Percentiles rank a stretch among this genome's conserved stretches.
Conservation (phyloP, 1,140 invertebrate genomes). For the Drosophila lini region DNA sequence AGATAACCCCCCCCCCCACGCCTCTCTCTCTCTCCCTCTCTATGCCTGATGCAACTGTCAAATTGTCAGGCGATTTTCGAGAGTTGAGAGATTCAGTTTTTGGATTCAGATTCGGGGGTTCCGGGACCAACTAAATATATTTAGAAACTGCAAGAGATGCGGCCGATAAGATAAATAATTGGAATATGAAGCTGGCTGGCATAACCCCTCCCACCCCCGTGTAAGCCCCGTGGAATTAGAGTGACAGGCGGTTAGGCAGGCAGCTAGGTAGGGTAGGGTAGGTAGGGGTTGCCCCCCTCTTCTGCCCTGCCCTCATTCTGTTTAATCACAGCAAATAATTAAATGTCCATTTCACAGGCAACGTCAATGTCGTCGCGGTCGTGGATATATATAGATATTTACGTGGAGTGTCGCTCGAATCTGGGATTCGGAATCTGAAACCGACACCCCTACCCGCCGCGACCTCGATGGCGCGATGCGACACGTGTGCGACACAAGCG, state of each 20-base stretch:
- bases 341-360: constrained; percentile 83
- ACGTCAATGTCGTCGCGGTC: constrained; percentile 48
- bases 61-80: constrained; percentile 27
- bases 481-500: constrained; percentile 84
- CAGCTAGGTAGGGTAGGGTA: not conserved
- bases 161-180: constrained; percentile 79
- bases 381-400: constrained; percentile 1
- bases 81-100: constrained; percentile 26
- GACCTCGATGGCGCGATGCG: constrained; percentile 44
- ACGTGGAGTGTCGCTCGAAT: constrained; percentile 22
- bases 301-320: constrained; percentile 45
- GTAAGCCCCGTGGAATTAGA: constrained; percentile 13
- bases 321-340: constrained; percentile 83
- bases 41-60: constrained; percentile 72
- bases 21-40: not conserved
- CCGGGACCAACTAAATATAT: constrained; percentile 14
- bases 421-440: constrained; percentile 45
- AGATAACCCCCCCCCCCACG: constrained; percentile 21
- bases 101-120: not conserved
- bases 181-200: constrained; percentile 72
- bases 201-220: not conserved
- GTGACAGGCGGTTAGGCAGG: constrained; percentile 9
- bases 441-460: constrained; percentile 15
- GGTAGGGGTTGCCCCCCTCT: not conserved
- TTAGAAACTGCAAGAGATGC: constrained; percentile 64